Percentiles rank a stretch among this genome's conserved stretches.
phyloP scores from a whole-genome alignment of 2,888 invertebrate species.

The Ormyrus labotus region DNA sequence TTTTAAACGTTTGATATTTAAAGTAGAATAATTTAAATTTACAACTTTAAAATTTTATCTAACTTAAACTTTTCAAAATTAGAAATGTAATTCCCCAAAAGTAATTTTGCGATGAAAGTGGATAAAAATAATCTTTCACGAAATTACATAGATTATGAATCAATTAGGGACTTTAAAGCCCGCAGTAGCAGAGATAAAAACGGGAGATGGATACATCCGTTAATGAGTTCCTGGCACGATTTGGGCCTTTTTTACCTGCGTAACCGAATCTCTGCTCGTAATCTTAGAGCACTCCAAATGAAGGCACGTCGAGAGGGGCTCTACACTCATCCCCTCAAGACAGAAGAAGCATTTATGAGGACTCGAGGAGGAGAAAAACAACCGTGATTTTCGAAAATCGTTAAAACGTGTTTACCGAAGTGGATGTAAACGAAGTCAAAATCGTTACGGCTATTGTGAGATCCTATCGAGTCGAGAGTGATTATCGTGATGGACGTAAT shows the following conservation, averaged over 20 bases:
- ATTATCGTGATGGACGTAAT: no score
- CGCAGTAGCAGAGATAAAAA: no score
- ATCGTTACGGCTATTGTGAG: no score
- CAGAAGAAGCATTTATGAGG: background rate
- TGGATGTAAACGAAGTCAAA: no score
- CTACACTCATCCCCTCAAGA: slow-evolving; percentile 6
- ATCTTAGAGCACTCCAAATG: slow-evolving; percentile 21
- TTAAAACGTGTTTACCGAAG: background rate
- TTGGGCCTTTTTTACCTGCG: slow-evolving; percentile 18
- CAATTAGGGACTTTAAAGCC: slow-evolving; percentile 21
- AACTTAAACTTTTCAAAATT: no score
- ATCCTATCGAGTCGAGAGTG: background rate
- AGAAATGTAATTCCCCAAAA: background rate
- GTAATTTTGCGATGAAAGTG: slow-evolving; percentile 12
- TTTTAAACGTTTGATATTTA: no score
- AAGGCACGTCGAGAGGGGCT: background rate
- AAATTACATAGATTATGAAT: slow-evolving; percentile 4
- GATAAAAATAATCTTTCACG: slow-evolving; percentile 29
- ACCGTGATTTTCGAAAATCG: background rate
- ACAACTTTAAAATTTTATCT: no score
- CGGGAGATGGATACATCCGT: slow-evolving; percentile 1
- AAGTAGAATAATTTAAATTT: no score
- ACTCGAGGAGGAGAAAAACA: background rate
- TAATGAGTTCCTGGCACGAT: slow-evolving; percentile 43
- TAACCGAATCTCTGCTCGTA: slow-evolving; percentile 18